Evolutionary conservation across 30 jellyfish, hydroid and myxozoan genomes (phyloP), one percentile per base, ranked within the genome.

Genomic region (Thelohanellus kitauei): DNA sequence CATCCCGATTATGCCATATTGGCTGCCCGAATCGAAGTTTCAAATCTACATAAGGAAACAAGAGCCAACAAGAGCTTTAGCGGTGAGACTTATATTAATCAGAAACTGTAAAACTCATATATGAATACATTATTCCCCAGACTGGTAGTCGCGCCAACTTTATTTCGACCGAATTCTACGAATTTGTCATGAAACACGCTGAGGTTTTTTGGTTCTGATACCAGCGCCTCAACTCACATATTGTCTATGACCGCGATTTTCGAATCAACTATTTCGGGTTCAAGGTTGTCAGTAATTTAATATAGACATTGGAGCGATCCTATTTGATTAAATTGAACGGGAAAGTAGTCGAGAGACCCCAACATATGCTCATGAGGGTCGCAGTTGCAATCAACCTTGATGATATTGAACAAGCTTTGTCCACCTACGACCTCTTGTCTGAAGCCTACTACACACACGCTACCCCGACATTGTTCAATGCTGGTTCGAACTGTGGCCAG

Each of bases 381-480:
- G 44, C 97, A 3, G 89, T 78, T 20, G 97, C 88, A 2, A 78
- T 78, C 1, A 88, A 78, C 55, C 64, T 60, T 8, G 80, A 64
- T 18, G 89, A 78, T 52, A 64, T 78, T 40, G 97, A 64, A 51
- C 66, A 83, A 20, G 97, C 86, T 1, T 57, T 78, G 33, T 88
- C 64, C 34, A 78, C 97, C 14, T 78, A 78, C 51, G 64, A 78
- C 31, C 44, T 61, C 43, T 52, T 78, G 89, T 78, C 97, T 0
- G 89, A 57, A 23, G 57, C 47, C 19, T 78, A 88, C 88, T 78
- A 63, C 57, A 78, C 97, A 0, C 97, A 78, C 49, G 97, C 97
- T 38, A 62, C 97, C 3, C 97, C 97, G 13, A 78, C 97, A 0
- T 42, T 78, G 56, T 78, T 78, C 64, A 78, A 78, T 42, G 58